phyloP scores from a whole-genome alignment of 2,888 invertebrate species.

The Steromphala cineraria region DNA sequence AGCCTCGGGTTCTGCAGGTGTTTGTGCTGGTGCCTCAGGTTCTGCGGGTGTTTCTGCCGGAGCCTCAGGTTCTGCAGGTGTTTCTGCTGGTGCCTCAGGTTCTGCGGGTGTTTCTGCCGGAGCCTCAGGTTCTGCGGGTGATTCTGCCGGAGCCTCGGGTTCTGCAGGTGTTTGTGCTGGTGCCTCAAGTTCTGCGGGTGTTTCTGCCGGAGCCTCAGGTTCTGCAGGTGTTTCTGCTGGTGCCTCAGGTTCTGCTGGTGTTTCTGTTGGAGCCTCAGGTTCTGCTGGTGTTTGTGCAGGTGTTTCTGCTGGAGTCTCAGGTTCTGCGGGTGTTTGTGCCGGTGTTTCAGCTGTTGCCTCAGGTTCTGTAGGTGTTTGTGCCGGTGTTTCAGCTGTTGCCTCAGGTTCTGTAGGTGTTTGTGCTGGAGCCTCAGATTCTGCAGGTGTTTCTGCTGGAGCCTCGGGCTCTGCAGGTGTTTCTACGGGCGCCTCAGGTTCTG shows the following conservation, averaged over 20 bases:
- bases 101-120: not conserved
- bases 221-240: not conserved
- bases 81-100: not conserved
- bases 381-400: not conserved
- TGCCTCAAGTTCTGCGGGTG: not conserved
- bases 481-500: not conserved
- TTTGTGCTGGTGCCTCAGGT: not conserved
- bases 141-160: not conserved
- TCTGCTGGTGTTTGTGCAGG: not conserved
- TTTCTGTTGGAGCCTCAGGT: not conserved
- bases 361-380: not conserved
- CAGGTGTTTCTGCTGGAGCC: not conserved
- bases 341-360: not conserved
- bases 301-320: not conserved
- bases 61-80: not conserved
- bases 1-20: not conserved
- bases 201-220: not conserved
- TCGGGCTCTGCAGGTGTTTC: not conserved
- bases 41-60: not conserved
- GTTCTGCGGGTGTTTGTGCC: not conserved
- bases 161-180: not conserved
- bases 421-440: not conserved
- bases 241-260: not conserved
- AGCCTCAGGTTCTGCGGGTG: not conserved
- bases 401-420: not conserved